These are phyloP conservation scores for zebrafish (Danio rerio) DNA, from an alignment of 2,113 vertebrate genomes.

Conservation along the genomic window GRCz12tu NC_133191.1:27108501-27109000, in stretches of 20 bases:
- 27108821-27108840: background rate
- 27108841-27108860: background rate
- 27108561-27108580: too few species aligned
- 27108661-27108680: background rate
- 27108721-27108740: too few species aligned
- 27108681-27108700: background rate
- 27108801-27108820: conserved; percentile 9
- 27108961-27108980: background rate
- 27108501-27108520: too few species aligned
- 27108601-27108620: background rate
- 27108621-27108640: background rate
- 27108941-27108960: background rate
- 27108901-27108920: too few species aligned
- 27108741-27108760: too few species aligned
- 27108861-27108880: background rate
- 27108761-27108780: background rate
- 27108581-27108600: background rate
- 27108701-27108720: too few species aligned
- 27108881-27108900: too few species aligned
- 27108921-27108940: background rate
- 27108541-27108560: too few species aligned
- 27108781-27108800: background rate
- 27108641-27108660: background rate
- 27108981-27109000: background rate
- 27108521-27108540: too few species aligned